Percentiles rank a stretch among this genome's conserved stretches.
These are phyloP conservation scores for Cotesia glomerata DNA, from an alignment of 1,140 invertebrate species.

Conservation along the genomic window DNA sequence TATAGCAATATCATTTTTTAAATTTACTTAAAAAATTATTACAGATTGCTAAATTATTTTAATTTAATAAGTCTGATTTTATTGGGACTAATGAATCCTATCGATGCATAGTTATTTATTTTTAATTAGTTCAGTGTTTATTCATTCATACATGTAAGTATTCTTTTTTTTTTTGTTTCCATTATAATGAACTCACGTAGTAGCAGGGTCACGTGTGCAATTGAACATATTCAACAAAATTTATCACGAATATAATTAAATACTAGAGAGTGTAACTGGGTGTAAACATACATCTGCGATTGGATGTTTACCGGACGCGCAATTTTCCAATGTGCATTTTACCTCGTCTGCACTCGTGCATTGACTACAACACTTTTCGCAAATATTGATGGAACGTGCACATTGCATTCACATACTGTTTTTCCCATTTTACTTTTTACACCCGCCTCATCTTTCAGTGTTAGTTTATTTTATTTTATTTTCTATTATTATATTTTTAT, in stretches of 20 bases:
- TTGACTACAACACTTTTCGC: constrained; percentile 42
- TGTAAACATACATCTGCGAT: constrained; percentile 7
- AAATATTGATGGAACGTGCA: constrained; percentile 54
- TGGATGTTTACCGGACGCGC: constrained; percentile 25
- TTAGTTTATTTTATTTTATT: background rate
- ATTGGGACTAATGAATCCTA: too few species aligned
- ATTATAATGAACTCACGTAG: too few species aligned
- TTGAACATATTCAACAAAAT: background rate
- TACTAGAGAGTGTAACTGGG: background rate
- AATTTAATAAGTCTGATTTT: too few species aligned
- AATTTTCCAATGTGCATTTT: constrained; percentile 33
- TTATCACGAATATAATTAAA: constrained; percentile 13
- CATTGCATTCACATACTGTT: constrained; percentile 26
- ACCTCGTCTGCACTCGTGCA: constrained; percentile 8
- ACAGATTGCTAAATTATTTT: too few species aligned
- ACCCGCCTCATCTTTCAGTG: background rate
- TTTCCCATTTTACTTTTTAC: background rate
- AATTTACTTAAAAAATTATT: too few species aligned
- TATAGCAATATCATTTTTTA: too few species aligned
- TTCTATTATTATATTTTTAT: background rate
- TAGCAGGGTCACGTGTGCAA: too few species aligned
- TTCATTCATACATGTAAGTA: too few species aligned
- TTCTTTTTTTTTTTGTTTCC: too few species aligned
- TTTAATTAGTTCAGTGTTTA: too few species aligned
- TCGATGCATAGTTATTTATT: too few species aligned